phyloP scores from a whole-genome alignment of 2,797 vertebrate species.

The Erpetoichthys calabaricus region DNA sequence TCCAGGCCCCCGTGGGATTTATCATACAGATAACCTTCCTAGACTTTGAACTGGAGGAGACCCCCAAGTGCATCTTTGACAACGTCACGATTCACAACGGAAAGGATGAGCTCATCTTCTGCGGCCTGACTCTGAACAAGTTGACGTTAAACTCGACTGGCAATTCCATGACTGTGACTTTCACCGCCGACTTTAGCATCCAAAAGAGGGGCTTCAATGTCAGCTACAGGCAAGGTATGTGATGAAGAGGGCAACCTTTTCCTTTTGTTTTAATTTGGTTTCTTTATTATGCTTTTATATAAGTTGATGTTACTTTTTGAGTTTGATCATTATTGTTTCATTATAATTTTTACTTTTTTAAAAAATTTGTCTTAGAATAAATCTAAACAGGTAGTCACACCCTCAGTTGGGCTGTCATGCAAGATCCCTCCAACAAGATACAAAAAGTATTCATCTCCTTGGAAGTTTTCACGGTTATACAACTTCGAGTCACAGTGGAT shows the following conservation, averaged over 20 bases:
- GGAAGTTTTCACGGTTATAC: no score
- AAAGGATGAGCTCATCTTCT: constrained; percentile 56
- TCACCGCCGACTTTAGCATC: constrained; percentile 87
- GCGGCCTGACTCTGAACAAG: constrained; percentile 80
- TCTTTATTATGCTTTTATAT: not conserved
- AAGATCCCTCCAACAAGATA: no score
- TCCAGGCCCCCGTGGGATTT: constrained; percentile 75
- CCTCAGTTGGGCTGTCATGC: no score
- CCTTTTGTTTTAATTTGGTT: constrained; percentile 2
- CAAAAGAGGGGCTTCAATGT: constrained; percentile 89
- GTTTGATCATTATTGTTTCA: not conserved
- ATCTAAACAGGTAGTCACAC: no score
- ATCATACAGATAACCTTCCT: constrained; percentile 81
- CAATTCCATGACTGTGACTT: constrained; percentile 75
- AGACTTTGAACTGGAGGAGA: constrained; percentile 91
- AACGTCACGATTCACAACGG: constrained; percentile 65
- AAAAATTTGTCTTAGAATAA: no score
- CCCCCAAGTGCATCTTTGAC: constrained; percentile 82
- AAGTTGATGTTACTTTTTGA: constrained; percentile 7
- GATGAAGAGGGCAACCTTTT: constrained; percentile 16
- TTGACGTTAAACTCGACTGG: constrained; percentile 82
- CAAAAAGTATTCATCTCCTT: no score
- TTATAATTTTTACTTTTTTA: not conserved
- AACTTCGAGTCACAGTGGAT: no score
- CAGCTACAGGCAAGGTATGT: constrained; percentile 82